Conservation (phyloP, 2,888 invertebrate genomes). For the Polyploca ridens region DNA sequence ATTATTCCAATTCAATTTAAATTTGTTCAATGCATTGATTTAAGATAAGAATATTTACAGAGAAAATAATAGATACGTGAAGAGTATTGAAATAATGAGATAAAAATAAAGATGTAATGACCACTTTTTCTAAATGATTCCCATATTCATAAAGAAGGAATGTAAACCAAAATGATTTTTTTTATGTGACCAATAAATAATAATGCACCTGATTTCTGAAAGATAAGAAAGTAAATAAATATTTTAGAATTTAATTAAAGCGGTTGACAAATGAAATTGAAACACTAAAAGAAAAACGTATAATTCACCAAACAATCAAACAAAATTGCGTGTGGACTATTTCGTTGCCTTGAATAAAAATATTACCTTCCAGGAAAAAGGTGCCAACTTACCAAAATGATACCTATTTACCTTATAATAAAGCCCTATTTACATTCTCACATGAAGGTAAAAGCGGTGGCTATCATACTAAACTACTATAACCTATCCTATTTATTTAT, state of each 20-base stretch:
- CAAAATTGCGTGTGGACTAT: not conserved
- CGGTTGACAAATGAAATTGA: too few relatives aligned
- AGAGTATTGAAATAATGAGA: not conserved
- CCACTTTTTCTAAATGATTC: not conserved
- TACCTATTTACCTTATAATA: slow-evolving; percentile 17
- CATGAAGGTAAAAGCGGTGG: slow-evolving; percentile 35
- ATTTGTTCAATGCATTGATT: not conserved
- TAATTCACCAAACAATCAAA: too few relatives aligned
- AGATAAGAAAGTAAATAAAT: not conserved
- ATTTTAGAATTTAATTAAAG: not conserved
- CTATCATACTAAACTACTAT: slow-evolving; percentile 30
- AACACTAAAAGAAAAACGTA: too few relatives aligned
- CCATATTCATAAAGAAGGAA: slow-evolving; percentile 6
- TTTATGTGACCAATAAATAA: slow-evolving; percentile 2
- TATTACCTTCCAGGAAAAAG: not conserved
- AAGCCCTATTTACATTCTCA: slow-evolving; percentile 50
- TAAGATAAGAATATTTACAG: not conserved
- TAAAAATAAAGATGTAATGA: not conserved
- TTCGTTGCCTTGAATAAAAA: not conserved
- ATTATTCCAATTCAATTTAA: not conserved
- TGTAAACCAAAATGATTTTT: not conserved
- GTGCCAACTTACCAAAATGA: not conserved
- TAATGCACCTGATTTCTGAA: not conserved
- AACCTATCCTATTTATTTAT: slow-evolving; percentile 45
- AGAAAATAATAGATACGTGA: not conserved